phyloP scores from a whole-genome alignment of 2,113 vertebrate genomes.

The Perca flavescens region DNA sequence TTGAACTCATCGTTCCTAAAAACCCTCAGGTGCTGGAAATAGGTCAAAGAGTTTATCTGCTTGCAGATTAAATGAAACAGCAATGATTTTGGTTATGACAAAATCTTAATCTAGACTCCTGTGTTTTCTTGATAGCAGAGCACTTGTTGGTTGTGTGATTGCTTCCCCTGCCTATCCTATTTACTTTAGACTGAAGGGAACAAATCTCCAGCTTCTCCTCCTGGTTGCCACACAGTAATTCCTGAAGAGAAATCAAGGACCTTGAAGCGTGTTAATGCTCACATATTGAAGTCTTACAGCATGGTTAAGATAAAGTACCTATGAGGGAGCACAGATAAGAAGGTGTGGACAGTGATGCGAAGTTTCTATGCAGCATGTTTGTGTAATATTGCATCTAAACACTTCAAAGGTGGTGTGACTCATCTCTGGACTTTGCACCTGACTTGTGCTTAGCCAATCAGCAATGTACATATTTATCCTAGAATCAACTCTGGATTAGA shows the following conservation, averaged over 20 bases:
- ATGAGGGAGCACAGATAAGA: constrained; percentile 81
- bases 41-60: constrained; percentile 77
- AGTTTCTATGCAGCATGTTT: constrained; percentile 78
- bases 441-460: constrained; percentile 59
- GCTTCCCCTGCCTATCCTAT: constrained; percentile 81
- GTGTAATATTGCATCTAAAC: constrained; percentile 77
- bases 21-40: constrained; percentile 62
- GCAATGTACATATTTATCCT: constrained; percentile 57
- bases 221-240: constrained; percentile 81
- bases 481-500: constrained; percentile 57
- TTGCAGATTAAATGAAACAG: constrained; percentile 79
- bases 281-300: constrained; percentile 85
- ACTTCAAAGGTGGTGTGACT: constrained; percentile 61
- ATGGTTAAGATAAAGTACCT: constrained; percentile 83
- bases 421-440: constrained; percentile 64
- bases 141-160: constrained; percentile 81
- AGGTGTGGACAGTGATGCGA: constrained; percentile 75
- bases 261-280: constrained; percentile 86
- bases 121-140: constrained; percentile 84
- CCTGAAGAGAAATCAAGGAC: constrained; percentile 83
- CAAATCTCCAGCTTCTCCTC: constrained; percentile 81
- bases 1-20: constrained; percentile 62
- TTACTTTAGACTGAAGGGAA: constrained; percentile 84
- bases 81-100: constrained; percentile 79
- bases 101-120: constrained; percentile 83